Base-by-base conservation (phyloP, 1,140 invertebrate species). In the Asobara japonica region DNA sequence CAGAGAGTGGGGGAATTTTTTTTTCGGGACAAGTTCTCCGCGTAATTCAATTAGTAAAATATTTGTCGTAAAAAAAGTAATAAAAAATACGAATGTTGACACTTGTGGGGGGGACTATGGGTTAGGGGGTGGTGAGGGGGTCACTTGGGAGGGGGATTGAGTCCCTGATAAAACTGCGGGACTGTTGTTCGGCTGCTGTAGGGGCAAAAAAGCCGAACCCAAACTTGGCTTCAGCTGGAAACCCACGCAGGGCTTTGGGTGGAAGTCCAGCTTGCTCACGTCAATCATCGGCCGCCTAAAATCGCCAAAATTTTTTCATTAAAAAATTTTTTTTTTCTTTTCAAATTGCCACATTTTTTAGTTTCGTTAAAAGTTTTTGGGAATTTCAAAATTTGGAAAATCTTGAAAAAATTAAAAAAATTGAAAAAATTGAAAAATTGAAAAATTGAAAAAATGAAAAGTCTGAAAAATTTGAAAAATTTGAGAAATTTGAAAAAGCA, bases 171-270 rank as follows among this genome's bases (percentile, higher is more conserved):
- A 75, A 75, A 84, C 77, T 71, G 83, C 80, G 41, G 84, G 78
- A 74, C 81, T n/a, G n/a, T 86, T 74, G 29, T 56, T n/a, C 86
- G 80, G 86, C 72, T 92, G 91, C 82, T 92, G 91, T 72, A 94
- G 88, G 75, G 93, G 92, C 84, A 94, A 91, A 88, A 96, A 96
- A 73, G 94, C 94, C 45, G 94, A 95, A 73, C 93, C 92, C 73
- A 92, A 89, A 81, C 94, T 95, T 67, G 93, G 93, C 79, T 93
- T 92, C 79, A 96, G 88, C 76, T 94, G 92, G 88, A 94, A 94
- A 74, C 89, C 90, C 82, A 91, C 90, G 79, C 89, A 90, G 60
- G 92, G 91, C 79, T 93, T 93, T 74, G 85, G 78, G 72, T 82
- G 84, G 81, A 84, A 86, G 74, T 88, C 85, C 82, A 87, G 77